Base-by-base conservation (phyloP, 2,113 vertebrate species). In the Nerophis ophidion region DNA sequence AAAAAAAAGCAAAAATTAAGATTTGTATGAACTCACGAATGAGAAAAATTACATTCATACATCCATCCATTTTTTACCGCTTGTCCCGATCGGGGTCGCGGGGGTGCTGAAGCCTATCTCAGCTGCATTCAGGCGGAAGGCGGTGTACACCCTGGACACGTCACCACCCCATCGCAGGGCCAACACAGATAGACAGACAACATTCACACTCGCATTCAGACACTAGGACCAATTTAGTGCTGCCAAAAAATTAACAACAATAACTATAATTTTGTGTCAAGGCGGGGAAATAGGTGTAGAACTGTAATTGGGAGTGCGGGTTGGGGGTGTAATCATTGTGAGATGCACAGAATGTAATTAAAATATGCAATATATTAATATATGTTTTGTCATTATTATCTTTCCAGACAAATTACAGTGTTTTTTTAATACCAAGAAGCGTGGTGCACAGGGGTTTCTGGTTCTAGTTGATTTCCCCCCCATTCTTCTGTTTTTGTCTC, bases 11-110 rank as follows among this genome's bases (percentile, higher is more conserved):
- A 56, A 70, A 72, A 75, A 88, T 89, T 77, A 89, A 89, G 86
- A 84, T 74, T 73, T 83, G 81, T 81, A 83, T 85, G 75, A 82
- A 83, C 80, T 72, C 19, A 68, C 66, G 88, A 83, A 89, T 90
- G 89, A 86, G 65, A 89, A 72, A 66, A 87, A 89, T 90, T 89
- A 87, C n/a, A 26, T 26, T 3, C 19, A 26, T 26, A 1, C 19
- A 26, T 26, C 19, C 19, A 26, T 26, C 19, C 19, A 26, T 26
- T 26, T 26, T 26, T 3, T 26, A 26, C 26, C 26, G 26, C 26
- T 26, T 26, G 26, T 26, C 26, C 26, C 26, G 2, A 2, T 26
- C 26, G 26, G 26, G 26, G 26, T 26, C 26, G 26, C 26, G 26
- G 26, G 26, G 26, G 1, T 26, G 26, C 26, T 26, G 26, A 4